A percentile compares a stretch with the other conserved stretches of the same genome.
Conservation (phyloP, 2,888 invertebrate genomes). For the Rhingia campestris region DNA sequence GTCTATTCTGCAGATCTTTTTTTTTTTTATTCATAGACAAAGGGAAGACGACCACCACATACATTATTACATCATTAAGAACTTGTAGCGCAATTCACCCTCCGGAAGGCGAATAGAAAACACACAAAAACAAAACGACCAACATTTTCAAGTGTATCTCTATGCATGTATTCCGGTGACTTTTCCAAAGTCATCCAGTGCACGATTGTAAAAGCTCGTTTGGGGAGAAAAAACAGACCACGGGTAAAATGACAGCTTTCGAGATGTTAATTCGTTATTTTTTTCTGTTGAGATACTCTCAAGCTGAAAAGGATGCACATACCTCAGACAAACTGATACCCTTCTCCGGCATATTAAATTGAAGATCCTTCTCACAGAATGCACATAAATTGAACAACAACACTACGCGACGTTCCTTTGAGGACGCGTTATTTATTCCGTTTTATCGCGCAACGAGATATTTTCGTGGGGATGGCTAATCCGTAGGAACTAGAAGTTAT, state of each 20-base stretch:
- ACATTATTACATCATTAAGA: constrained; percentile 48
- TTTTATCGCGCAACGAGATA: constrained; percentile 23
- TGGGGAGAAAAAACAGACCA: neutral
- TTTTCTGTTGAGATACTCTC: constrained; percentile 3
- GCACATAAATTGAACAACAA: constrained; percentile 26
- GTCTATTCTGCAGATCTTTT: neutral
- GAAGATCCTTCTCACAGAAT: constrained; percentile 38
- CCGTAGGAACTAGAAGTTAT: constrained; percentile 1
- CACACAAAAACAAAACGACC: constrained; percentile 7
- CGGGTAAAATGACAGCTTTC: constrained; percentile 60
- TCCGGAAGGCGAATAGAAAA: constrained; percentile 27
- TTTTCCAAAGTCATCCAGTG: constrained; percentile 68
- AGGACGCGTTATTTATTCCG: neutral
- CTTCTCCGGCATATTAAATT: constrained; percentile 62
- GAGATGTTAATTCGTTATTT: constrained; percentile 43
- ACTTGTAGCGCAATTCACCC: constrained; percentile 30
- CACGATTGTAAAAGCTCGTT: constrained; percentile 43
- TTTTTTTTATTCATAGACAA: neutral
- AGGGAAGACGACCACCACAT: constrained; percentile 16
- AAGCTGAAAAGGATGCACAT: constrained; percentile 12
- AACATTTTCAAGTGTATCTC: neutral
- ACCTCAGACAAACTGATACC: constrained; percentile 44
- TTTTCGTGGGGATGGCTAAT: constrained; percentile 20
- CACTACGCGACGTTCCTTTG: constrained; percentile 7
- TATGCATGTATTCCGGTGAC: constrained; percentile 55